phyloP scores from a whole-genome alignment of 1,140 invertebrate genomes.

The Pogonomyrmex californicus region DNA sequence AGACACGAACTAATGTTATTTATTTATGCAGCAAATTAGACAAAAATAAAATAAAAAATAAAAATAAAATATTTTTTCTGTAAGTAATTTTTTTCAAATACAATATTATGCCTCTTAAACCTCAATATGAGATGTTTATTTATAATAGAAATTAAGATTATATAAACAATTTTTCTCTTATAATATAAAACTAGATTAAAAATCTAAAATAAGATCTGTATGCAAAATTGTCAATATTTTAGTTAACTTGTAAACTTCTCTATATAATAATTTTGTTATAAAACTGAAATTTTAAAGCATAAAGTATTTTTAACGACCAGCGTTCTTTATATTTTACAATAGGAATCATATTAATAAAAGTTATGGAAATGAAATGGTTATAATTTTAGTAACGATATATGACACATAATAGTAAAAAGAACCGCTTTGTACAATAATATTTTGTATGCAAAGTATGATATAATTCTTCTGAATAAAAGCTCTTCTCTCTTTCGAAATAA shows the following conservation, averaged over 20 bases:
- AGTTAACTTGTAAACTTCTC: background rate
- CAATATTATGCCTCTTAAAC: slow-evolving; percentile 65
- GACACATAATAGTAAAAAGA: background rate
- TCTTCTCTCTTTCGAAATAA: background rate
- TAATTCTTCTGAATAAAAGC: background rate
- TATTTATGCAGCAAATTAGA: slow-evolving; percentile 84
- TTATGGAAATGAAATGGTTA: background rate
- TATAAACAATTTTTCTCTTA: slow-evolving; percentile 12
- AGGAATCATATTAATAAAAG: no score
- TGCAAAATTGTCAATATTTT: background rate
- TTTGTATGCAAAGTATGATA: background rate
- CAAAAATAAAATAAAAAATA: no score
- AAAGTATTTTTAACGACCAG: background rate
- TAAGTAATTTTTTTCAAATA: slow-evolving; percentile 77
- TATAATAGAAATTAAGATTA: slow-evolving; percentile 37
- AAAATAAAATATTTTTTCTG: slow-evolving; percentile 78
- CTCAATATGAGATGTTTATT: slow-evolving; percentile 54
- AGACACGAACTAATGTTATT: slow-evolving; percentile 81
- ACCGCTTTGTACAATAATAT: background rate
- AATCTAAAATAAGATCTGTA: background rate
- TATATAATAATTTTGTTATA: background rate
- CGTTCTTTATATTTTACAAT: background rate
- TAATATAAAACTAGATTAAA: background rate
- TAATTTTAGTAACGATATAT: background rate
- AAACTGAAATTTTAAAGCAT: background rate